These are phyloP conservation scores for Mico argentatus DNA, from an alignment of 2,797 vertebrate species.

Conservation along the genomic window DNA sequence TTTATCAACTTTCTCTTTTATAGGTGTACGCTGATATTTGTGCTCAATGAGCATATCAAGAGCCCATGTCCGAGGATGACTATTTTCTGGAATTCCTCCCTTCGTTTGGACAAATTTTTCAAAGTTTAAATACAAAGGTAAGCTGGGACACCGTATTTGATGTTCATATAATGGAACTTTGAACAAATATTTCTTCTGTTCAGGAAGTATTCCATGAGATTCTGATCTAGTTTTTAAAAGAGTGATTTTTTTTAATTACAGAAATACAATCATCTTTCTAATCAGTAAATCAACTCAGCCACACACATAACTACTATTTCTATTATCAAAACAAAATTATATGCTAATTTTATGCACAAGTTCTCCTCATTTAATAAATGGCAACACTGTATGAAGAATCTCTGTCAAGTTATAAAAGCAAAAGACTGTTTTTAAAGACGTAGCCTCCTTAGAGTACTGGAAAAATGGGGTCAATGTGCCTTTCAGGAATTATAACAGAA, in stretches of 20 bases:
- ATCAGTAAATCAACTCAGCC: slow-evolving; percentile 23
- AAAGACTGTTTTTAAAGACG: neutral
- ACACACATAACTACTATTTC: slow-evolving; percentile 30
- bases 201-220: slow-evolving; percentile 75
- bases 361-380: neutral
- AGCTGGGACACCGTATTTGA: slow-evolving; percentile 71
- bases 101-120: slow-evolving; percentile 71
- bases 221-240: slow-evolving; percentile 51
- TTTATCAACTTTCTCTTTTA: neutral
- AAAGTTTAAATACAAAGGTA: slow-evolving; percentile 82
- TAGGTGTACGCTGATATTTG: neutral
- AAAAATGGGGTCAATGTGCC: neutral
- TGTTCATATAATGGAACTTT: slow-evolving; percentile 61
- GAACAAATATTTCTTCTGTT: slow-evolving; percentile 64
- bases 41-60: slow-evolving; percentile 67
- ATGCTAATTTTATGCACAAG: neutral
- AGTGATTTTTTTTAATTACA: slow-evolving; percentile 46
- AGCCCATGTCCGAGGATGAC: slow-evolving; percentile 71
- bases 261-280: slow-evolving; percentile 29
- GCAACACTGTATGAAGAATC: neutral
- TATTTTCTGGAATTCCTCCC: slow-evolving; percentile 72
- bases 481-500: neutral
- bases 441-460: neutral
- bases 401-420: neutral
- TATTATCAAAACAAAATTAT: slow-evolving; percentile 37